Percentiles rank a stretch among this genome's conserved stretches.
These are phyloP conservation scores for Sebastes hubbsi DNA, from an alignment of 2,797 vertebrate genomes.

Conservation along the genomic window DNA sequence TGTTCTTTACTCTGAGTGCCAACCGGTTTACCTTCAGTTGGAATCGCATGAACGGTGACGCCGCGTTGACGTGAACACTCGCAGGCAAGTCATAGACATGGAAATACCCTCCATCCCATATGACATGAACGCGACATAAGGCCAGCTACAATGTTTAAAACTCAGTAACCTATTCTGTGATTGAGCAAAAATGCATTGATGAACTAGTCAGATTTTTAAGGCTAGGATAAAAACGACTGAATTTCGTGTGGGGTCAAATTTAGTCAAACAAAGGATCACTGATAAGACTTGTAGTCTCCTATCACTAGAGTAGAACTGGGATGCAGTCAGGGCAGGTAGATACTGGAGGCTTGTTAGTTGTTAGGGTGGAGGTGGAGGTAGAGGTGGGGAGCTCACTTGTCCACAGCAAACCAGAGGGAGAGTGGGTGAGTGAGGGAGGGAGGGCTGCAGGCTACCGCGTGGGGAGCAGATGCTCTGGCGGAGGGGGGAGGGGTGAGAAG, in stretches of 20 bases:
- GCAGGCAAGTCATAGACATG: no score
- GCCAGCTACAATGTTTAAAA: neutral
- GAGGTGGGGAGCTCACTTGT: conserved; percentile 29
- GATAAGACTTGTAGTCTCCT: neutral
- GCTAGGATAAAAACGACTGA: neutral
- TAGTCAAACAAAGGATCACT: neutral
- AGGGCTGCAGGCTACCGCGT: conserved; percentile 64
- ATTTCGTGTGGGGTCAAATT: neutral
- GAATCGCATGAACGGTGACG: neutral
- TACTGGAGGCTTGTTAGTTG: conserved; percentile 53
- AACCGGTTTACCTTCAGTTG: neutral
- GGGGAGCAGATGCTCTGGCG: conserved; percentile 56
- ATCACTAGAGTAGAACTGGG: conserved; percentile 18
- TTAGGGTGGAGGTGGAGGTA: conserved; percentile 23
- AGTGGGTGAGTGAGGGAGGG: neutral
- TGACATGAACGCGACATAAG: fast-evolving
- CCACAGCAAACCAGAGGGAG: conserved; percentile 45
- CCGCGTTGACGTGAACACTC: neutral
- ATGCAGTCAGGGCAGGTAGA: conserved; percentile 54
- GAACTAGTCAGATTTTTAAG: neutral
- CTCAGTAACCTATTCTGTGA: neutral
- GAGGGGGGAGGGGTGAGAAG: neutral
- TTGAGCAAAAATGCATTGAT: neutral
- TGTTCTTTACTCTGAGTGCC: no score
- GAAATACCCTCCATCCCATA: neutral